Percentiles rank a stretch among this genome's conserved stretches.
These are phyloP conservation scores for Thecophora atra DNA, from an alignment of 2,888 invertebrate genomes.

Conservation along the genomic window DNA sequence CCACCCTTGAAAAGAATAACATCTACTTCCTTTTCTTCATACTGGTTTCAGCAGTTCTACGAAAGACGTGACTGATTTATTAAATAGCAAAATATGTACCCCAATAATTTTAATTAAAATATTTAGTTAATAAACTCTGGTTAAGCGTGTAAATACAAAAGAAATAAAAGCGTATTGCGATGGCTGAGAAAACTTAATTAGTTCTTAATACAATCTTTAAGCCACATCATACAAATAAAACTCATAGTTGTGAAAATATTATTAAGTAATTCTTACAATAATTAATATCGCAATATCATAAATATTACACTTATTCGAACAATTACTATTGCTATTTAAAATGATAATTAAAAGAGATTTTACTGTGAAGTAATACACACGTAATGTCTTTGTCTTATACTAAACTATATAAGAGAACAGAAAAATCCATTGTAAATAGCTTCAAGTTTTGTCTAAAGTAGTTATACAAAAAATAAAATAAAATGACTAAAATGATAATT, in stretches of 20 bases:
- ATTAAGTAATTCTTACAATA: slow-evolving; percentile 51
- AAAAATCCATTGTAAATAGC: background rate
- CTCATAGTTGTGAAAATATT: slow-evolving; percentile 59
- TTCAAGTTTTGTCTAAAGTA: background rate
- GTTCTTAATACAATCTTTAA: no score
- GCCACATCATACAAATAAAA: slow-evolving; percentile 31
- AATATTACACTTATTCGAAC: no score
- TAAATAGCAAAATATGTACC: slow-evolving; percentile 10
- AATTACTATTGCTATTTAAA: background rate
- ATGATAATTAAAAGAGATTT: background rate
- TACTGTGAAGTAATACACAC: no score
- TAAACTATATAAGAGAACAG: background rate
- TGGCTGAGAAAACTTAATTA: background rate
- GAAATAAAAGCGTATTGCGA: background rate
- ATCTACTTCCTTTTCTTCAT: slow-evolving; percentile 39
- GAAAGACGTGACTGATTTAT: slow-evolving; percentile 56
- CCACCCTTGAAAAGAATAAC: slow-evolving; percentile 39
- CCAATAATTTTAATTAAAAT: slow-evolving; percentile 18
- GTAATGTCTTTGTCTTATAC: background rate
- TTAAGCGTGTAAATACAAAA: slow-evolving; percentile 12
- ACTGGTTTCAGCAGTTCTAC: slow-evolving; percentile 50
- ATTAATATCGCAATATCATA: background rate
- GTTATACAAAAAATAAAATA: background rate
- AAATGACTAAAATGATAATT: background rate
- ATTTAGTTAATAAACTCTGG: slow-evolving; percentile 7